Percentiles rank a stretch among this genome's conserved stretches.
phyloP scores from a whole-genome alignment of 2,113 vertebrate species.

The Narcine bancroftii region DNA sequence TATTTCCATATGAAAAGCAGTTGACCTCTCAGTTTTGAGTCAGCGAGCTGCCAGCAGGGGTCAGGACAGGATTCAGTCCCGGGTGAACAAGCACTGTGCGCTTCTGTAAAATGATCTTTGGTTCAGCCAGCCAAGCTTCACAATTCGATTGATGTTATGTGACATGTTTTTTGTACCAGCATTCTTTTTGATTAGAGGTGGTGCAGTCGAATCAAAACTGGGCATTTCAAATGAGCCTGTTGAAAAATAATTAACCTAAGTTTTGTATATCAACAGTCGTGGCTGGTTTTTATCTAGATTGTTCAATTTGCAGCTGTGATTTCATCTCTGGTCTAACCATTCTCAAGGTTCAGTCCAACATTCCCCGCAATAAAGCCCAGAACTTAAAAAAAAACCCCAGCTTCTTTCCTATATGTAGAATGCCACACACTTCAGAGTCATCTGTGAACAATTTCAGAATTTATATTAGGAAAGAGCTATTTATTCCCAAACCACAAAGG shows the following conservation, averaged over 20 bases:
- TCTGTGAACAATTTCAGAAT: neutral
- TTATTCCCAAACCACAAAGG: neutral
- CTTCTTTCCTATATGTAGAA: neutral
- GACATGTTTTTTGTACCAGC: neutral
- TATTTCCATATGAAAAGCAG: neutral
- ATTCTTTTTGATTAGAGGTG: neutral
- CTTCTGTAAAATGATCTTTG: neutral
- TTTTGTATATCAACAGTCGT: too few species aligned
- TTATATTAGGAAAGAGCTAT: neutral
- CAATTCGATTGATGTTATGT: neutral
- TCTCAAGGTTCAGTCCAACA: neutral
- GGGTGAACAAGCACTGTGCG: neutral
- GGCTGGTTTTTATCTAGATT: neutral
- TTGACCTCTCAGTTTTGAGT: neutral
- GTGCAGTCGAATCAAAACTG: neutral
- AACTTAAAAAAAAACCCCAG: neutral
- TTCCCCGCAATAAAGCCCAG: neutral
- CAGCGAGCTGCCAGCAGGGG: neutral
- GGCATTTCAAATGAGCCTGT: neutral
- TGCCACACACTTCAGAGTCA: neutral
- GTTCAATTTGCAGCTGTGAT: slow-evolving; percentile 9
- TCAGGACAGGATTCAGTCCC: neutral
- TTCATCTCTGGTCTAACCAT: neutral
- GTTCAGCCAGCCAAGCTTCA: neutral
- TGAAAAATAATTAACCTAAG: neutral